Base-by-base conservation (phyloP, 2,113 vertebrate genomes). In the Sinocyclocheilus rhinocerous region DNA sequence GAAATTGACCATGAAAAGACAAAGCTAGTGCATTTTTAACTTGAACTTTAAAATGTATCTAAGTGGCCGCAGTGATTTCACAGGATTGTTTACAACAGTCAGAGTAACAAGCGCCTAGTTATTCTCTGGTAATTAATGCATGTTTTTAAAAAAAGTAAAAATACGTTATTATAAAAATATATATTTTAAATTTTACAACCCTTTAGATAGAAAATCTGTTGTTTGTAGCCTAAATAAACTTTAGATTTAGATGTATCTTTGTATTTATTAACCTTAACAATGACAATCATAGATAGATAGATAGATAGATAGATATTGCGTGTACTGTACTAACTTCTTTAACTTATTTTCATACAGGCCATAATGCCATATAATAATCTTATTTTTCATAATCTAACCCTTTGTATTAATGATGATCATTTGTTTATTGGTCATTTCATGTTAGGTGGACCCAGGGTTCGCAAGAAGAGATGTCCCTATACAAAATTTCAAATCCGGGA, bases 1-100 rank as follows among this genome's bases (percentile, higher is more conserved):
- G 96, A 99, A 99, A 97, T 98, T 98, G 97, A 97, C 97, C 96
- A 95, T 98, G 97, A 98, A 97, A 76, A 98, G 95, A 96, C 95
- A 93, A 93, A 94, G 93, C 93, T 92, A 93, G 94, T 91, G 9
- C 55, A 85, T 70, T 89, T 81, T 86, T 82, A 52, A 82, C 70
- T 86, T 82, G 77, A 86, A 81, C 77, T 73, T 80, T 81, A 69
- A 86, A 81, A 85, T 24, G 20, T 5, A 9, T 33, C 81, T 81
- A 75, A 65, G 75, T 57, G 13, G 11, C 26, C 20, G 85, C 79
- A n/a, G 77, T 73, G 78, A 67, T 86, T 69, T 79, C 59, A 76
- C 50, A 45, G 63, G 39, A 24, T 18, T 67, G 59, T 24, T 50
- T 20, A 29, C 33, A 22, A 15, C 77, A 75, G 69, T 55, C 48